phyloP scores from a whole-genome alignment of 2,888 invertebrate genomes.

The Anaspis maculata region DNA sequence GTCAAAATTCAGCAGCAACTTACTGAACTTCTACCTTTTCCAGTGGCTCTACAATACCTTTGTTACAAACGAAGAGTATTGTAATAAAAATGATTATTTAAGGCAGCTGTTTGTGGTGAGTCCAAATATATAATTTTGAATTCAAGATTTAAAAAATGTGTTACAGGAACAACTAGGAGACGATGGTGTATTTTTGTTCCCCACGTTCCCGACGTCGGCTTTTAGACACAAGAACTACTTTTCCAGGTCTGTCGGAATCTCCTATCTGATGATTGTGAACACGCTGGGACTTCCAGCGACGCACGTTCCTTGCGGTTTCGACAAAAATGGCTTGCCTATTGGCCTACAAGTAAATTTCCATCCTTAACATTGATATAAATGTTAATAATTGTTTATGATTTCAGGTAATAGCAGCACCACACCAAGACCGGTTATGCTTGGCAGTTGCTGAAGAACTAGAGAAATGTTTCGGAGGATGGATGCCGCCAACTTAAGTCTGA shows the following conservation, averaged over 20 bases:
- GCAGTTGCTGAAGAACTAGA: constrained; percentile 75
- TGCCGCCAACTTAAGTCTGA: too few species aligned
- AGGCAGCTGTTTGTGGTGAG: constrained; percentile 38
- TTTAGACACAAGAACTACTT: constrained; percentile 57
- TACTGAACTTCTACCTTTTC: constrained; percentile 15
- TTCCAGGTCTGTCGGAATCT: constrained; percentile 49
- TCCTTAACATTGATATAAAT: neutral
- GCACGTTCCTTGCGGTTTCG: constrained; percentile 62
- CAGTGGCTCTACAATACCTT: constrained; percentile 10
- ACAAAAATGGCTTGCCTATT: constrained; percentile 57
- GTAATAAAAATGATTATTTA: constrained; percentile 32
- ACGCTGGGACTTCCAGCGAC: constrained; percentile 67
- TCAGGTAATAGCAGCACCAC: constrained; percentile 62
- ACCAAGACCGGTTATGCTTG: constrained; percentile 72
- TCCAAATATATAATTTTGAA: too few species aligned
- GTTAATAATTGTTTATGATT: constrained; percentile 15
- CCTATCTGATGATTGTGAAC: constrained; percentile 62
- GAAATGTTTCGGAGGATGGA: constrained; percentile 75
- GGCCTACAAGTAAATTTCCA: constrained; percentile 59
- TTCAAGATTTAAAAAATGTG: constrained; percentile 18
- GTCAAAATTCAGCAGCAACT: constrained; percentile 38
- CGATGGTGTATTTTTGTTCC: constrained; percentile 66
- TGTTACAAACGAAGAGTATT: constrained; percentile 27
- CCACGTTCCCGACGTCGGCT: constrained; percentile 57
- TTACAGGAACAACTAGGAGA: constrained; percentile 55